Evolutionary conservation across 2,113 vertebrate genomes (phyloP).

Genomic region (Ceuthmochares aereus): DNA sequence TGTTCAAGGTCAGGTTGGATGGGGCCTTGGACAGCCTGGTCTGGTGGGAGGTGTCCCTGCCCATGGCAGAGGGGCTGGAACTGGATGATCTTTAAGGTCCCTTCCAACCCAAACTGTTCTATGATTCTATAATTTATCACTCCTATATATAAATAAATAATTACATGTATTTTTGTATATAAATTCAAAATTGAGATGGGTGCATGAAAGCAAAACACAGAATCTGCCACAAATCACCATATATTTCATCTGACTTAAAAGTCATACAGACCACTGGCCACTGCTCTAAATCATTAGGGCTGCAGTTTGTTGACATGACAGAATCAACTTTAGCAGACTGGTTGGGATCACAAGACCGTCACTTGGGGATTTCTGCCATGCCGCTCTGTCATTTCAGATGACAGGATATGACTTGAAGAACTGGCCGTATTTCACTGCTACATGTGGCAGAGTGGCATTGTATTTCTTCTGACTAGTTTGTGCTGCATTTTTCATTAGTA

Average conservation of each 20-base stretch:
- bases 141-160: not conserved
- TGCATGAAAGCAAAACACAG: not conserved
- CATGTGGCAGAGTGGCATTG: not conserved
- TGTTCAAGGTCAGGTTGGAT: too few relatives aligned
- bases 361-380: not conserved
- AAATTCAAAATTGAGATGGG: not conserved
- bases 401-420: not conserved
- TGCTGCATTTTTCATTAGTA: not conserved
- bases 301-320: not conserved
- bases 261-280: fast-evolving
- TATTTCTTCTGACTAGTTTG: not conserved
- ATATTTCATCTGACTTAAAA: not conserved
- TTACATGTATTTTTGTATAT: not conserved
- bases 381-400: not conserved
- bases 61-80: too few relatives aligned
- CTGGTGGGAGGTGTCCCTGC: too few relatives aligned
- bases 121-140: not conserved
- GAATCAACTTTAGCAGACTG: not conserved
- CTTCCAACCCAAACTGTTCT: too few relatives aligned
- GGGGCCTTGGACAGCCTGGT: too few relatives aligned
- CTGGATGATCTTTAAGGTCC: too few relatives aligned
- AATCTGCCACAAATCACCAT: not conserved
- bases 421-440: not conserved
- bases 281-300: not conserved
- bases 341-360: not conserved